phyloP scores from a whole-genome alignment of 2,888 invertebrate species.

The Campaea margaritaria region DNA sequence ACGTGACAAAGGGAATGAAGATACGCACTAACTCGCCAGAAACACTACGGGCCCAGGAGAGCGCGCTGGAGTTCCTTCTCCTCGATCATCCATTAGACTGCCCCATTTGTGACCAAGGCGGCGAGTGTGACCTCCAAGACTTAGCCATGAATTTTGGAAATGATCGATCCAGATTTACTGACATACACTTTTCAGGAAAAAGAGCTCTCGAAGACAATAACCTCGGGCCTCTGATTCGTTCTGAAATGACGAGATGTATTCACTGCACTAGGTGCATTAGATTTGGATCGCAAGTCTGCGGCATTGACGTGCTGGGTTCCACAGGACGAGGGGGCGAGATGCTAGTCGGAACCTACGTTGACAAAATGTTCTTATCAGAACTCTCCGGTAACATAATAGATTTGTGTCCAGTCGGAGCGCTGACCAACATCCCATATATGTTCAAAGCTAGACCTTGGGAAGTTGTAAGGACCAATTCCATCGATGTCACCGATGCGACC shows the following conservation, averaged over 20 bases:
- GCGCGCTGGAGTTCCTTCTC: conserved; percentile 98
- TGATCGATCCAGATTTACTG: conserved; percentile 95
- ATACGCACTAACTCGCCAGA: conserved; percentile 97
- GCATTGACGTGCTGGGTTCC: conserved; percentile 97
- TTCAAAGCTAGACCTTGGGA: conserved; percentile 99
- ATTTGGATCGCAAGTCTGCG: conserved; percentile 99
- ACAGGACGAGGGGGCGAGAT: conserved; percentile 97
- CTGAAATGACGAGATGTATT: conserved; percentile 99
- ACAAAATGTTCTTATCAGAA: conserved; percentile 98
- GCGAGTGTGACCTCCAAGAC: conserved; percentile 97
- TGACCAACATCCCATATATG: conserved; percentile 98
- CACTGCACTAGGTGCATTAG: conserved; percentile 99
- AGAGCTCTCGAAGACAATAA: conserved; percentile 98
- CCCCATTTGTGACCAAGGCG: conserved; percentile 99
- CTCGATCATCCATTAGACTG: conserved; percentile 99
- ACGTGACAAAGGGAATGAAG: conserved; percentile 98
- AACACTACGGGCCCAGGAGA: conserved; percentile 87
- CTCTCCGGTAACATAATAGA: conserved; percentile 99
- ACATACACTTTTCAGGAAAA: conserved; percentile 95
- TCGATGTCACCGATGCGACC: conserved; percentile 77
- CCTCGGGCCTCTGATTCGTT: conserved; percentile 97
- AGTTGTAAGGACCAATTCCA: conserved; percentile 88
- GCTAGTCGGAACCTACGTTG: conserved; percentile 99
- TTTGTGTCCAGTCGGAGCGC: conserved; percentile 98
- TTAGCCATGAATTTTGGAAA: conserved; percentile 99